Base-by-base conservation (phyloP, 1,140 invertebrate species). In the Platyura marginata region DNA sequence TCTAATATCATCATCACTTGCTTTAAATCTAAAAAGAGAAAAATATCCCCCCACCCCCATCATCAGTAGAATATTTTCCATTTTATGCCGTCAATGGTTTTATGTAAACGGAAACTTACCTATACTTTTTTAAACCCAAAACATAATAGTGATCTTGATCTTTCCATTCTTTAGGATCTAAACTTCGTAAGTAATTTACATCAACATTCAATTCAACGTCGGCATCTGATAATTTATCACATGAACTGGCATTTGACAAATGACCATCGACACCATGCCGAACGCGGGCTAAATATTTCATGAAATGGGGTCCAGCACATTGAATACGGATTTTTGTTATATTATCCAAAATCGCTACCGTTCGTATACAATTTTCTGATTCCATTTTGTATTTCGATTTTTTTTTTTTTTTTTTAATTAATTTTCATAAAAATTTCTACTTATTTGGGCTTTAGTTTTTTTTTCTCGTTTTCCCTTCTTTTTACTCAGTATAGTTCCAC, bases 161-260 rank as follows among this genome's bases (percentile, higher is more conserved):
- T 68, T 94, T 96, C 90, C 91, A 96, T 54, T 93, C 81, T 57
- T 87, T 91, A n/a, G 92, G 92, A 66, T 96, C 87, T 41, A 97
- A 67, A 23, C 82, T 86, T 47, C 84, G 71, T 19, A 96, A 66
- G 56, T 88, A 91, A 42, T 75, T 71, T 3, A 90, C 73, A 64
- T 95, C 81, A 48, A 88, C 83, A 50, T 87, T 82, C 47, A 79
- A 74, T 43, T 61, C 52, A 33, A 49, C 50, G 39, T 48, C 43
- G 4, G n/a, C 15, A 21, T 21, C 35, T 15, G 22, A 43, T 4
- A 21, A 23, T 32, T 44, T 22, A 16, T 44, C 21, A 8, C 2
- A 20, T 10, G 22, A 16, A 20, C 13, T 29, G 13, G 36, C 37
- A 18, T 29, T 39, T 10, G 36, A 39, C 15, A 40, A 15, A 18